Base-by-base conservation (phyloP, 2,113 vertebrate species). In the Sebastes schlegelii region DNA sequence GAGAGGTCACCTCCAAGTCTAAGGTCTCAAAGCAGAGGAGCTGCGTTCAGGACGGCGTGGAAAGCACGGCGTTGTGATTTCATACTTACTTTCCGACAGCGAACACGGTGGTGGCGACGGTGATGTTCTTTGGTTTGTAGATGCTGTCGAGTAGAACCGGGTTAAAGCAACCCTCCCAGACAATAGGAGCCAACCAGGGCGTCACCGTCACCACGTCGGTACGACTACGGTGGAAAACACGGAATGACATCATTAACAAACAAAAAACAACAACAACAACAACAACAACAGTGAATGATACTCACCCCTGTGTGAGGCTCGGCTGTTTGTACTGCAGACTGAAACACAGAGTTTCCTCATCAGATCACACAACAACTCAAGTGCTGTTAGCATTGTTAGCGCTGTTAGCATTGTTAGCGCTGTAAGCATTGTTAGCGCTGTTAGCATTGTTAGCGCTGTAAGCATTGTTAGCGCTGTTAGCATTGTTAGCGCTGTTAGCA, bases 101-200 rank as follows among this genome's bases (percentile, higher is more conserved):
- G 17, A 96, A 96, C 61, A 96, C 95, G 0, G 95, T 95, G 58
- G 91, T 92, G 1, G 94, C 94, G 0, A 96, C 54, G 17, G 89
- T 95, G 80, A 95, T 80, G 86, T 96, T 96, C 85, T 77, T 63
- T 3, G 23, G 76, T 21, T 62, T 68, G 55, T 94, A 94, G 57
- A 92, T 69, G 82, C 63, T 68, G 76, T 95, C 88, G 5, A 95
- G 73, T 2, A 92, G 11, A 1, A 13, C 43, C 2, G 93, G 83
- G 67, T 95, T 68, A 5, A 96, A 96, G 14, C 87, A 95, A 62
- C 91, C 93, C 71, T 96, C 94, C 96, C 96, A 96, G 77, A 96
- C 91, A 6, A 96, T 77, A 2, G 96, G 95, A 4, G 95, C 95
- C 46, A 95, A 77, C 96, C 96, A 96, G 14, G 93, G 92, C 0